phyloP scores from a whole-genome alignment of 2,888 invertebrate species.

The Lobophora halterata region DNA sequence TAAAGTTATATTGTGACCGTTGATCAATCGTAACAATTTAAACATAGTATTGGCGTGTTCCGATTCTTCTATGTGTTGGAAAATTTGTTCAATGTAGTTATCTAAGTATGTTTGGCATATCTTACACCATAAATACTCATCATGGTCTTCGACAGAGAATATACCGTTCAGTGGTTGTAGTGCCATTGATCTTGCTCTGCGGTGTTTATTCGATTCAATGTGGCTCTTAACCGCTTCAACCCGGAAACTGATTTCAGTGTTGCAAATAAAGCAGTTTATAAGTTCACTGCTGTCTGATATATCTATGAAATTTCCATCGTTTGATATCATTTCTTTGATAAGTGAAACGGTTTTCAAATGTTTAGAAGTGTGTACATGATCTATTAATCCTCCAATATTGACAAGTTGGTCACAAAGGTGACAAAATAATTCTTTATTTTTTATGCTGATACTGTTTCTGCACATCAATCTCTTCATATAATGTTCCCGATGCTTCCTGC shows the following conservation, averaged over 20 bases:
- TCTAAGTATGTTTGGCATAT: constrained; percentile 50
- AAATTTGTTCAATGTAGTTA: constrained; percentile 48
- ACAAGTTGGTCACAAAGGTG: constrained; percentile 35
- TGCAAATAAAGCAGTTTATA: constrained; percentile 42
- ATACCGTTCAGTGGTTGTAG: constrained; percentile 55
- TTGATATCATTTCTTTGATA: constrained; percentile 34
- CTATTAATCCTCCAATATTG: constrained; percentile 19
- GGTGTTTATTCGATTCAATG: constrained; percentile 36
- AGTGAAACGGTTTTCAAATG: constrained; percentile 32
- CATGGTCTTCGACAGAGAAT: constrained; percentile 46
- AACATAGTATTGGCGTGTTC: constrained; percentile 37
- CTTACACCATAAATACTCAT: constrained; percentile 54
- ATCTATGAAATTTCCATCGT: constrained; percentile 44
- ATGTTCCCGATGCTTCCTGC: constrained; percentile 34
- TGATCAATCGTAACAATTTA: constrained; percentile 43
- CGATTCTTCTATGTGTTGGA: constrained; percentile 47
- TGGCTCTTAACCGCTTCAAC: constrained; percentile 34
- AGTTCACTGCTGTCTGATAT: constrained; percentile 32
- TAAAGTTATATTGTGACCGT: constrained; percentile 46
- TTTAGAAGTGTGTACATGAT: constrained; percentile 35
- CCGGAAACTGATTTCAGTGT: constrained; percentile 34
- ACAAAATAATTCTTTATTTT: constrained; percentile 31
- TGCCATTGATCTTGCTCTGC: constrained; percentile 42
- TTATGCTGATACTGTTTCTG: constrained; percentile 37
- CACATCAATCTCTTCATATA: constrained; percentile 39